Evolutionary conservation across 2,888 invertebrate genomes (phyloP).

Genomic region (Noctua janthe): DNA sequence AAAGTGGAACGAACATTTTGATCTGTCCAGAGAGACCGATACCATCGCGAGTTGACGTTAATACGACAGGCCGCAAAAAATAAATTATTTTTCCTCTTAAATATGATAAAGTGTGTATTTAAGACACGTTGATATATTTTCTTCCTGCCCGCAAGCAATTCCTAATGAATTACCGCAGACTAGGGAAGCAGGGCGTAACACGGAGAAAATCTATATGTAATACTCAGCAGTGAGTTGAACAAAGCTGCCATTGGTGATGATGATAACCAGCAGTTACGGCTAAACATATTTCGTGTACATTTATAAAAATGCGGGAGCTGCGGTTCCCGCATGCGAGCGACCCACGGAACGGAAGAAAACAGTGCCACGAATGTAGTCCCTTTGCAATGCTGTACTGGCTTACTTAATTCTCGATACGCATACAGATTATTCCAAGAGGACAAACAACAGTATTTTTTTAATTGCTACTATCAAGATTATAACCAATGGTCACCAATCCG

Average conservation of each 20-base stretch:
- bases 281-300: not conserved
- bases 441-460: not conserved
- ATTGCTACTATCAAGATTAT: not conserved
- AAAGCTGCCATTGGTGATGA: not conserved
- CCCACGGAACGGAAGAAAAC: no score
- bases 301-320: not conserved
- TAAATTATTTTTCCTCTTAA: constrained; percentile 58
- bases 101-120: constrained; percentile 39
- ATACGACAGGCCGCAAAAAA: constrained; percentile 77
- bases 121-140: constrained; percentile 7
- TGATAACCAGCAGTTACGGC: not conserved
- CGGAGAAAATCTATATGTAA: no score
- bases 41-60: constrained; percentile 84
- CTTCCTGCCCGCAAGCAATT: not conserved
- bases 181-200: no score
- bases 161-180: no score
- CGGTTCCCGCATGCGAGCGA: not conserved
- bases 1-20: constrained; percentile 83
- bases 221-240: no score
- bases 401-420: not conserved
- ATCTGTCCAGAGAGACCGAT: constrained; percentile 83
- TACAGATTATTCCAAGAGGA: not conserved
- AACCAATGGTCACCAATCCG: not conserved
- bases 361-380: not conserved
- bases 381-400: not conserved